Conservation (phyloP, 2,113 vertebrate species). For the Rhinoptilus africanus region DNA sequence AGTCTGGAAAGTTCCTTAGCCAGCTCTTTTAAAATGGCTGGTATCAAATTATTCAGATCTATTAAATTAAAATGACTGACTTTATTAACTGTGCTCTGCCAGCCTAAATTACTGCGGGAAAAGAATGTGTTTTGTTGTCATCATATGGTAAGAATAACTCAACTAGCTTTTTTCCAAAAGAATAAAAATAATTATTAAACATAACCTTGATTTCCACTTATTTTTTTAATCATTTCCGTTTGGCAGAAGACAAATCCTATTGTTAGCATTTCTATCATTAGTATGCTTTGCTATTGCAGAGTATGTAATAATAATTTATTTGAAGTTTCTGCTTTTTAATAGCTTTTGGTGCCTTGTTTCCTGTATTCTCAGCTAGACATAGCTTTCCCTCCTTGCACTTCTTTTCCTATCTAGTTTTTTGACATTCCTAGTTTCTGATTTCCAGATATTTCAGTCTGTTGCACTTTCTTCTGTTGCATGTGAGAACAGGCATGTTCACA, state of each 20-base stretch:
- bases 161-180: background rate
- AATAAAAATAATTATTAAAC: background rate
- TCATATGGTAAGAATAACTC: background rate
- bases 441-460: background rate
- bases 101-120: background rate
- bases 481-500: background rate
- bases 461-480: background rate
- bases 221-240: constrained; percentile 8
- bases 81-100: background rate
- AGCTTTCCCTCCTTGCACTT: background rate
- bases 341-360: background rate
- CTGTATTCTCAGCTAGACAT: background rate
- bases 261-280: background rate
- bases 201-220: background rate
- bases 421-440: background rate
- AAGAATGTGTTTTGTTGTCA: constrained; percentile 8
- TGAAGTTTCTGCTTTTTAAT: background rate
- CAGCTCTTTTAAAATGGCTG: background rate
- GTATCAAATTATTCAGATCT: constrained; percentile 5
- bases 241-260: background rate
- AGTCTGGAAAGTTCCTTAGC: background rate
- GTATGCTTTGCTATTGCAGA: background rate
- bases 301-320: background rate
- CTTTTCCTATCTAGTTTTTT: background rate
- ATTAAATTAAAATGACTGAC: constrained; percentile 17